These are phyloP conservation scores for Pangasianodon gigas DNA, from an alignment of 2,113 vertebrate species.

Conservation along the genomic window DNA sequence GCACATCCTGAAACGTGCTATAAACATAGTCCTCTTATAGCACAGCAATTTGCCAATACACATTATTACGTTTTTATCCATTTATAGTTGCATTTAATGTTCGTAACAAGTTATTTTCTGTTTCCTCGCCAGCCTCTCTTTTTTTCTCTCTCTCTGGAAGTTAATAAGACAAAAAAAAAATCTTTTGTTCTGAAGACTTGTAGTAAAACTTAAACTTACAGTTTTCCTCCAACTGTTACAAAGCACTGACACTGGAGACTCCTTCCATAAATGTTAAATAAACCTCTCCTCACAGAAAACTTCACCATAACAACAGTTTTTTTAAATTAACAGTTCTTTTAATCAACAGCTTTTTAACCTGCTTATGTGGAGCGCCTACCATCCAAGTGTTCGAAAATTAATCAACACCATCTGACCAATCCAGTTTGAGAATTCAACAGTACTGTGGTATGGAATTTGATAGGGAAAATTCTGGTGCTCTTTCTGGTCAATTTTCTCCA, in stretches of 20 bases:
- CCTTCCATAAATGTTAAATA: not conserved
- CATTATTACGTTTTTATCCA: not conserved
- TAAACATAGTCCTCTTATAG: not conserved
- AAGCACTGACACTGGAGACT: not conserved
- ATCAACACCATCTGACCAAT: not conserved
- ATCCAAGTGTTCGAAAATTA: not conserved
- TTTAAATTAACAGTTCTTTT: not conserved
- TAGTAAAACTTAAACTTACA: not conserved
- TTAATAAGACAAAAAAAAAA: too few species aligned
- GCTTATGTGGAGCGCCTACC: too few species aligned
- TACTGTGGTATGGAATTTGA: not conserved
- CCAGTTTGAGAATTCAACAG: not conserved
- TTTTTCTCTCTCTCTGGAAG: not conserved
- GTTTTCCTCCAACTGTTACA: not conserved
- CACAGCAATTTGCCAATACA: not conserved
- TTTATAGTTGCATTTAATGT: not conserved
- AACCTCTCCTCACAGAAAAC: not conserved
- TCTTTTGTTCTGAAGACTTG: too few species aligned
- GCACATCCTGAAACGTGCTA: not conserved
- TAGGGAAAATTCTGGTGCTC: not conserved
- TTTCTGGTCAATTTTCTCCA: not conserved
- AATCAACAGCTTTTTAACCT: not conserved
- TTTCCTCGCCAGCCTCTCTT: not conserved
- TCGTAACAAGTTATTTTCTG: not conserved
- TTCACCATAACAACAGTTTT: not conserved